Evolutionary conservation across 1,140 invertebrate species (phyloP).

Genomic region (Drosophila tsacasi): DNA sequence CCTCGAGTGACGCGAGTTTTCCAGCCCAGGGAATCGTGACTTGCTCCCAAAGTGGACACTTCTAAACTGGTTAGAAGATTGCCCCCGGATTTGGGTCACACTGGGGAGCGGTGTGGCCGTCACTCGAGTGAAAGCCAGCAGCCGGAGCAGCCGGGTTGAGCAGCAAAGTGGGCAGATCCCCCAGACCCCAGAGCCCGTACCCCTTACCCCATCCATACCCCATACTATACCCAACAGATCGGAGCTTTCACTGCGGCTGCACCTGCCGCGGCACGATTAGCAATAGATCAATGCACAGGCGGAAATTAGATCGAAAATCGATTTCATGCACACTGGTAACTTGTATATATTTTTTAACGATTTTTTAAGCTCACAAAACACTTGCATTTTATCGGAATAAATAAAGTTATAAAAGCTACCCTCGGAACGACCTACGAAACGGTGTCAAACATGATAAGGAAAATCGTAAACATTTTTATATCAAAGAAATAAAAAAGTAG

Average conservation of each 20-base stretch:
- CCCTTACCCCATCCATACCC: constrained; percentile 5
- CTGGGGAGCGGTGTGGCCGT: constrained; percentile 22
- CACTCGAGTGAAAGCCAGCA: constrained; percentile 59
- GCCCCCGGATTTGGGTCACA: constrained; percentile 53
- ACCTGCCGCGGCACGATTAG: constrained; percentile 38
- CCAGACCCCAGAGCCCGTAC: constrained; percentile 17
- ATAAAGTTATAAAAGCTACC: not conserved
- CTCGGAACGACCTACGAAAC: not conserved
- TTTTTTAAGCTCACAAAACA: constrained; percentile 4
- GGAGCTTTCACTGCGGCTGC: constrained; percentile 61
- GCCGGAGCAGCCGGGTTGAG: constrained; percentile 12
- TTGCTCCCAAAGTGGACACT: constrained; percentile 56
- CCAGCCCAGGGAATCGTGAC: constrained; percentile 57
- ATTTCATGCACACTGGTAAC: constrained; percentile 19
- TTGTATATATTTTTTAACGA: constrained; percentile 5
- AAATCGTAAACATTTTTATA: not conserved
- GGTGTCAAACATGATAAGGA: not conserved
- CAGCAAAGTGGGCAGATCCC: constrained; percentile 62
- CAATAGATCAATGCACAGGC: constrained; percentile 44
- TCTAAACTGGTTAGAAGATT: constrained; percentile 72
- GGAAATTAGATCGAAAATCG: constrained; percentile 39
- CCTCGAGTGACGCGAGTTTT: constrained; percentile 48
- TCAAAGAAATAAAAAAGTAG: not conserved
- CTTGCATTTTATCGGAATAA: not conserved
- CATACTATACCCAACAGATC: constrained; percentile 37